These are phyloP conservation scores for Drosophila triauraria DNA, from an alignment of 1,140 invertebrate species.

Conservation along the genomic window DNA sequence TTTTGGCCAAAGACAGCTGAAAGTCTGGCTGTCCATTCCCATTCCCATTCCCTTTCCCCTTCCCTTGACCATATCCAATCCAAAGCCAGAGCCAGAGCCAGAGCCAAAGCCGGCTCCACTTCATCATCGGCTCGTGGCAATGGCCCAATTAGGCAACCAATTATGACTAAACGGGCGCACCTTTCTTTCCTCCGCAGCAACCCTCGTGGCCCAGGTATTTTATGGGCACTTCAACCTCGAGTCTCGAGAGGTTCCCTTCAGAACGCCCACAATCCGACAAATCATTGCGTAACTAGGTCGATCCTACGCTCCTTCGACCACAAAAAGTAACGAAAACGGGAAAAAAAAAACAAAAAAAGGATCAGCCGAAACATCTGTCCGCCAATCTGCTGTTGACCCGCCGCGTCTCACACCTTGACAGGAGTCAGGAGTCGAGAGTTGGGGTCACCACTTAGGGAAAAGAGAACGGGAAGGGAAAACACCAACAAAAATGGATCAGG, in stretches of 20 bases:
- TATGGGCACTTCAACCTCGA: slow-evolving; percentile 10
- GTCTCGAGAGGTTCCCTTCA: neutral
- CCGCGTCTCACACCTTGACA: slow-evolving; percentile 34
- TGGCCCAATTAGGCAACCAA: slow-evolving; percentile 48
- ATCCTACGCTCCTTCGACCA: neutral
- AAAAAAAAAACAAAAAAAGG: slow-evolving; percentile 6
- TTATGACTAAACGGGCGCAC: slow-evolving; percentile 50
- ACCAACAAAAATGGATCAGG: neutral
- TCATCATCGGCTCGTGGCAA: slow-evolving; percentile 44
- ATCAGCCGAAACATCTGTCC: slow-evolving; percentile 43
- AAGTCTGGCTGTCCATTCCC: slow-evolving; percentile 2
- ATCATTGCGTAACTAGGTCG: slow-evolving; percentile 54
- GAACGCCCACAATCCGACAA: slow-evolving; percentile 52
- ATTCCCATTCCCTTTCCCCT: neutral
- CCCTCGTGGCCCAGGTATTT: slow-evolving; percentile 25
- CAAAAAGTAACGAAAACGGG: neutral
- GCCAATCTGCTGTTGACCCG: slow-evolving; percentile 37
- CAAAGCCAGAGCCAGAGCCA: neutral
- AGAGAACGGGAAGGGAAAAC: neutral
- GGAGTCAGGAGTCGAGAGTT: neutral
- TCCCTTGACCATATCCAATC: neutral
- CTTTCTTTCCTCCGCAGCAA: slow-evolving; percentile 9
- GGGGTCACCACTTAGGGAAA: neutral
- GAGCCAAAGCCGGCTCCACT: neutral
- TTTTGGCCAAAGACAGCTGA: slow-evolving; percentile 20